These are phyloP conservation scores for Darevskia nairensis DNA, from an alignment of 2,797 vertebrate genomes.

Conservation along the genomic window DNA sequence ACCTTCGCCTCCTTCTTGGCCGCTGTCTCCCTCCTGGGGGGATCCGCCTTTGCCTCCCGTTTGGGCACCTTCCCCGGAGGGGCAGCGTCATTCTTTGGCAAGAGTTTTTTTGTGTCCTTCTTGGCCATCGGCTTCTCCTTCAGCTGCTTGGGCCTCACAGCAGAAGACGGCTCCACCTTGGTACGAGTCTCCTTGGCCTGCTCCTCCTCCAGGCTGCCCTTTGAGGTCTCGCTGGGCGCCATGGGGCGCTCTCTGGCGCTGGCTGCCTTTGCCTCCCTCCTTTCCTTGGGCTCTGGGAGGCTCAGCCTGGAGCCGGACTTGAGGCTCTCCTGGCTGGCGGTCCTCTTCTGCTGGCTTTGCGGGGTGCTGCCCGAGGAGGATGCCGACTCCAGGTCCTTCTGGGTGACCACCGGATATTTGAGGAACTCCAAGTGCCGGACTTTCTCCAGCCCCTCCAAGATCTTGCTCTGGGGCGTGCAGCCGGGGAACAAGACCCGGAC, in stretches of 20 bases:
- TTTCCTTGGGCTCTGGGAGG: constrained; percentile 63
- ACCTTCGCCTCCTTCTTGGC: constrained; percentile 55
- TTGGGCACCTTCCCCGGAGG: constrained; percentile 65
- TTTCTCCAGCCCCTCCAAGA: constrained; percentile 90
- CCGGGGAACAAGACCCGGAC: constrained; percentile 92
- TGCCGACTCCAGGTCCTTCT: constrained; percentile 79
- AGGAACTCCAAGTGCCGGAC: constrained; percentile 90
- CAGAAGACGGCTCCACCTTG: constrained; percentile 40
- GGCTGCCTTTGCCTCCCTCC: constrained; percentile 57
- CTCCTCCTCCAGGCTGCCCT: constrained; percentile 27
- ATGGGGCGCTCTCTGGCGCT: constrained; percentile 58
- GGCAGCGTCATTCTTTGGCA: constrained; percentile 75
- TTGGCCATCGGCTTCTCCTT: constrained; percentile 50
- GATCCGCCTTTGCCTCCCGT: constrained; percentile 77
- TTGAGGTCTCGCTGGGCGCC: constrained; percentile 37
- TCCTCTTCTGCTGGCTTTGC: constrained; percentile 77
- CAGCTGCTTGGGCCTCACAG: constrained; percentile 51
- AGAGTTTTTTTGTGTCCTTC: constrained; percentile 75
- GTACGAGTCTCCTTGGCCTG: constrained; percentile 42
- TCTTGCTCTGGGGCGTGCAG: constrained; percentile 86
- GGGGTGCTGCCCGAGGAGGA: fast-evolving
- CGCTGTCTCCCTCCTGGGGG: constrained; percentile 42
- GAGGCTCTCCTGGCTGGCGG: constrained; percentile 71
- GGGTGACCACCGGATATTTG: constrained; percentile 83
- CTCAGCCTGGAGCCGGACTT: constrained; percentile 76